Percentiles rank a stretch among this genome's conserved stretches.
These are phyloP conservation scores for Sebastes oblongus DNA, from an alignment of 2,797 vertebrate species.

Conservation along the genomic window DNA sequence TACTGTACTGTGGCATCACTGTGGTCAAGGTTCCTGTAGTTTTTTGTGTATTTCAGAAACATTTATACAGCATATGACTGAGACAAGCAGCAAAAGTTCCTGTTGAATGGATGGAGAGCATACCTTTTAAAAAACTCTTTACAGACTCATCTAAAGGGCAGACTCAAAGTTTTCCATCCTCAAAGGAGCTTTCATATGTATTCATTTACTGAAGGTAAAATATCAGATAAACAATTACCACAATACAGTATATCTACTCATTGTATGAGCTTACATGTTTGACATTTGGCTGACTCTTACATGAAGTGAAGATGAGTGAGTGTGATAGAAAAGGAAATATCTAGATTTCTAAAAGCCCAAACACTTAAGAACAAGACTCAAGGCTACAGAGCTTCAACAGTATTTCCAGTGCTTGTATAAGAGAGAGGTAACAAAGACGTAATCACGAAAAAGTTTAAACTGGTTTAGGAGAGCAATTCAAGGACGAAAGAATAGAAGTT, in stretches of 20 bases:
- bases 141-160: fast-evolving
- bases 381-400: neutral
- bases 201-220: neutral
- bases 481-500: neutral
- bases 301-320: neutral
- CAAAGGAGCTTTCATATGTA: neutral
- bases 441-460: neutral
- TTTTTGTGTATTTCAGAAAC: neutral
- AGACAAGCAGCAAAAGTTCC: neutral
- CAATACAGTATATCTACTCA: neutral
- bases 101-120: neutral
- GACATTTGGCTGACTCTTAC: neutral
- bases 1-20: too few relatives aligned
- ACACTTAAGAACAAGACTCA: neutral
- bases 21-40: neutral
- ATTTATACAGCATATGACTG: neutral
- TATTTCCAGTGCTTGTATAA: neutral
- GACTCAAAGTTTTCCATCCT: neutral
- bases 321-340: neutral
- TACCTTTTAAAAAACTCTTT: neutral
- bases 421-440: neutral
- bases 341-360: neutral
- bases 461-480: neutral
- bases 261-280: neutral
- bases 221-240: neutral